These are phyloP conservation scores for Agonopterix heracliana DNA, from an alignment of 2,888 invertebrate species.

Conservation along the genomic window DNA sequence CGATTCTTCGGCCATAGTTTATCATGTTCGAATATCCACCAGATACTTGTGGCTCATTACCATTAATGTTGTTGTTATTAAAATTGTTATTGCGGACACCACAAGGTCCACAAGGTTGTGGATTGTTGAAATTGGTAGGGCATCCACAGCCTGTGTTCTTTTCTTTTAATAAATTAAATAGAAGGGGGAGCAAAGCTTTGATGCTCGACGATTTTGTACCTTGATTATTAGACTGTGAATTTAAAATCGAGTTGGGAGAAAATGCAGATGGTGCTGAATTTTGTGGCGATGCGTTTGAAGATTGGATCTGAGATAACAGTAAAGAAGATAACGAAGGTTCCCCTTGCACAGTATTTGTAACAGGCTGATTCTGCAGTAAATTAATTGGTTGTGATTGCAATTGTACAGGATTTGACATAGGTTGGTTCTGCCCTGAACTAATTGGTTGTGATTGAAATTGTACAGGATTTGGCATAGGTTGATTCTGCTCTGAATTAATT, in stretches of 20 bases:
- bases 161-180: constrained; percentile 52
- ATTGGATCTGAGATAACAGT: background rate
- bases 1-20: constrained; percentile 24
- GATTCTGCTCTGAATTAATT: no score
- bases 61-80: constrained; percentile 12
- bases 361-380: no score
- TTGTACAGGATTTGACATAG: no score
- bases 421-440: no score
- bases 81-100: constrained; percentile 19
- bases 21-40: constrained; percentile 38
- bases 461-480: no score
- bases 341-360: background rate
- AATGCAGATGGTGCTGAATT: background rate
- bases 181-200: constrained; percentile 50
- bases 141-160: constrained; percentile 32
- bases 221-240: background rate
- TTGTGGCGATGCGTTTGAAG: background rate
- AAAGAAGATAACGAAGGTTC: background rate
- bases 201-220: constrained; percentile 31
- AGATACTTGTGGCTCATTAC: constrained; percentile 23
- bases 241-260: background rate
- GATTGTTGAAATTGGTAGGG: constrained; percentile 21
- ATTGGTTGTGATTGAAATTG: no score
- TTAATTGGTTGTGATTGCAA: no score
- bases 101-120: constrained; percentile 13